Evolutionary conservation across 2,888 invertebrate genomes (phyloP), one percentile per base, ranked within the genome.

Genomic region (Quadroppia sp.): DNA sequence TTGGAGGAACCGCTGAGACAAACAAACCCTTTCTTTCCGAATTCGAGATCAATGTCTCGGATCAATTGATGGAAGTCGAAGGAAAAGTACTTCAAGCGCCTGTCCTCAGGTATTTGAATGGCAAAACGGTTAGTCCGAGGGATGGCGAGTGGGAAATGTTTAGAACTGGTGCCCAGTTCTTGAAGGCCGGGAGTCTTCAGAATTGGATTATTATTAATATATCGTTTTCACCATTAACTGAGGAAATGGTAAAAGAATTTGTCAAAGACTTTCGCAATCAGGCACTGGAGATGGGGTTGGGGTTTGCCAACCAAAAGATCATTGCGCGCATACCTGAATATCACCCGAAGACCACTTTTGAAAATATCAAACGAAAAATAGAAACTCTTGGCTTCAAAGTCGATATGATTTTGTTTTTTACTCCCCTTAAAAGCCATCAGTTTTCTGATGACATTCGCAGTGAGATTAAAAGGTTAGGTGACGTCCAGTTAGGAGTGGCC

Each of bases 1-100:
- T n/a, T 30, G 74, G 75, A n/a, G 30, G n/a, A 42, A 25, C 42
- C 15, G 67, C 40, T 2, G 42, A 40, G 13, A 61, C 72, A 48
- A 75, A 75, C 53, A 71, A 71, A 13, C 13, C 45, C 4, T 73
- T 72, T 23, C 73, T 76, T 61, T 48, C 23, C 1, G 69, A 74
- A 6, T 77, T 77, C 28, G 75, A 71, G 32, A 72, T 78, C 28
- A n/a, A 73, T 28, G 59, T 78, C 70, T 64, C 72, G 28, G 15
- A 72, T 20, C 28, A 50, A 13, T 73, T 71, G 1, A 25, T 75
- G 13, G 40, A 53, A 20, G 69, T 78, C 3, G 17, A 70, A 15
- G 76, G 75, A 15, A 40, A 76, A 73, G 71, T 77, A 11, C 40
- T 67, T 20, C 2, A 20, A 53, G 6, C 53, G 2, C 53, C 53